phyloP scores from a whole-genome alignment of 2,888 invertebrate species.

The Acanthosepion lycidas region DNA sequence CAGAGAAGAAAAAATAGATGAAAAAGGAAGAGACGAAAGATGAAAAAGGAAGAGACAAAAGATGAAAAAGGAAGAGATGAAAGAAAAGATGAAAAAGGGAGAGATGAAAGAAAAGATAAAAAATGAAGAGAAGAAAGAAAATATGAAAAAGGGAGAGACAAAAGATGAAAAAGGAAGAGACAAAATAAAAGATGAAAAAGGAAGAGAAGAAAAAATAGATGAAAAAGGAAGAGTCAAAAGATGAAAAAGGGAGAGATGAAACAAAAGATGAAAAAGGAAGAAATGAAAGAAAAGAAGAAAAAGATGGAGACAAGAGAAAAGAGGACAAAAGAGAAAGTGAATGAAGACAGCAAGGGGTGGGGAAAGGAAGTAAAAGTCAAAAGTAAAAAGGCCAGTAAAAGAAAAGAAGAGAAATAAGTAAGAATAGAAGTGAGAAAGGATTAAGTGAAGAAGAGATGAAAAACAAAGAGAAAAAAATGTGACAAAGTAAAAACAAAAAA shows the following conservation, averaged over 20 bases:
- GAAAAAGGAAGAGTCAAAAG: too few relatives aligned
- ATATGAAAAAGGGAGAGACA: too few relatives aligned
- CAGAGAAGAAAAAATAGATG: not conserved
- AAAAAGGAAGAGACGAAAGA: not conserved
- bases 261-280: accelerated
- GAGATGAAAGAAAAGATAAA: too few relatives aligned
- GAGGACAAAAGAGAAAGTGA: not conserved
- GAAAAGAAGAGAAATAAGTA: too few relatives aligned
- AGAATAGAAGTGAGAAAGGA: too few relatives aligned
- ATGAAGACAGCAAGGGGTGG: not conserved
- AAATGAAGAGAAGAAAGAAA: too few relatives aligned
- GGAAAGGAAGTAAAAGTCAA: too few relatives aligned
- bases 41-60: not conserved
- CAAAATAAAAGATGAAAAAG: accelerated
- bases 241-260: too few relatives aligned
- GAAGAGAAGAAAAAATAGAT: too few relatives aligned
- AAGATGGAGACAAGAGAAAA: not conserved
- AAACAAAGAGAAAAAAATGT: not conserved
- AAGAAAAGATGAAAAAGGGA: not conserved
- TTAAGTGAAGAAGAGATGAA: not conserved
- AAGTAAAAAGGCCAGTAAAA: too few relatives aligned
- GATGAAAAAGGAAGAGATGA: not conserved
- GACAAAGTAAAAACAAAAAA: not conserved
- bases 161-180: too few relatives aligned
- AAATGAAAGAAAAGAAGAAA: not conserved